A percentile compares a stretch with the other conserved stretches of the same genome.
Conservation (phyloP, 2,113 vertebrate genomes). For the Antennarius striatus region DNA sequence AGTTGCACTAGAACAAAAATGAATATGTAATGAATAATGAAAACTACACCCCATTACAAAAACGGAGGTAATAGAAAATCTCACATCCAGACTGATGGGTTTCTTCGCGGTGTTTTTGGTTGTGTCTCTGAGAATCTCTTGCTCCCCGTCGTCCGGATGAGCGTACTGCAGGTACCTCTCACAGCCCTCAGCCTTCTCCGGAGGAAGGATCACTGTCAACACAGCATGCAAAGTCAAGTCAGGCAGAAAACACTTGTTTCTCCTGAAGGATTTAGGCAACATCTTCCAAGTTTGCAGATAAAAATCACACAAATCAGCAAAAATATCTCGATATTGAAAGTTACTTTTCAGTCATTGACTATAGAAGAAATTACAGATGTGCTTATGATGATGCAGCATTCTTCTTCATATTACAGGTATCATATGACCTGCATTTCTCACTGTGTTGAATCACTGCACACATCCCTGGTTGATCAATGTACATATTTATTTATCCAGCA, state of each 20-base stretch:
- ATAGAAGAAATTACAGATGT: background rate
- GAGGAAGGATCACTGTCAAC: slow-evolving; percentile 77
- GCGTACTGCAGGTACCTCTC: slow-evolving; percentile 71
- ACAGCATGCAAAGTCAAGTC: slow-evolving; percentile 22
- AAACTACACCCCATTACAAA: background rate
- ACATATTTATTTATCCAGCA: too few relatives aligned
- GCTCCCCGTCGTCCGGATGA: slow-evolving; percentile 70
- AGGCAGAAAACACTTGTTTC: background rate
- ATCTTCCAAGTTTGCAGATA: background rate
- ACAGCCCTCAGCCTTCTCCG: slow-evolving; percentile 80
- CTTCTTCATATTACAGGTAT: background rate
- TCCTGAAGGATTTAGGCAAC: too few relatives aligned
- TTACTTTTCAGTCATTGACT: background rate
- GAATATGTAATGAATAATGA: too few relatives aligned
- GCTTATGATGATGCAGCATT: background rate
- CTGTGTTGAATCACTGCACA: background rate
- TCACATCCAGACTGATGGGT: slow-evolving; percentile 79
- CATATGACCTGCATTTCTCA: background rate
- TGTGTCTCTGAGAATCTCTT: slow-evolving; percentile 53
- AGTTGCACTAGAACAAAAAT: too few relatives aligned
- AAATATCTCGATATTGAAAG: too few relatives aligned
- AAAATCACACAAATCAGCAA: background rate
- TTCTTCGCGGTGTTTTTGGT: slow-evolving; percentile 70
- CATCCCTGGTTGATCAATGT: too few relatives aligned
- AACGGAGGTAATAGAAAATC: slow-evolving; percentile 2